Percentiles rank a stretch among this genome's conserved stretches.
Evolutionary conservation across 1,140 invertebrate species (phyloP).

Genomic region (Euwallacea similis): DNA sequence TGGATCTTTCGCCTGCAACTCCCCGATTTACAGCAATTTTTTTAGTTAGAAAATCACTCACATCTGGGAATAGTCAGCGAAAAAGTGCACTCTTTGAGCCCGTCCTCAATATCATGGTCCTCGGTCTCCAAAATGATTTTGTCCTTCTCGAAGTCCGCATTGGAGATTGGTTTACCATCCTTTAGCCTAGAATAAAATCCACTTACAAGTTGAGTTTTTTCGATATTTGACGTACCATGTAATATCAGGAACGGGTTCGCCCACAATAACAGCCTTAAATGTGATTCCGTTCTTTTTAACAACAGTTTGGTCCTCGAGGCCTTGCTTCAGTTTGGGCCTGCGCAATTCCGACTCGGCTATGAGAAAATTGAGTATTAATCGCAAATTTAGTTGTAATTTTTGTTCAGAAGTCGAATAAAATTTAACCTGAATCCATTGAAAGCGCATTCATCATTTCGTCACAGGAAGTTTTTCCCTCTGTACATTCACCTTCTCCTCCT

Average conservation of each 20-base stretch:
- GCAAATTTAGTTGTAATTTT: too few species aligned
- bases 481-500: too few species aligned
- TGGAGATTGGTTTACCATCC: slow-evolving; percentile 56
- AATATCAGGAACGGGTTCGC: slow-evolving; percentile 72
- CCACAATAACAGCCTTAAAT: slow-evolving; percentile 77
- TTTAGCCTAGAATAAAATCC: slow-evolving; percentile 52
- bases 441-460: too few species aligned
- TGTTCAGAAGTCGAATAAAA: too few species aligned
- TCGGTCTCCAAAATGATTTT: slow-evolving; percentile 58
- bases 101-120: slow-evolving; percentile 69
- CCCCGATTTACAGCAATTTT: not conserved
- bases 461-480: too few species aligned
- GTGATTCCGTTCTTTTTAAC: slow-evolving; percentile 70
- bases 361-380: slow-evolving; percentile 12
- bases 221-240: slow-evolving; percentile 56
- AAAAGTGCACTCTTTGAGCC: slow-evolving; percentile 73
- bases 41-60: slow-evolving; percentile 38
- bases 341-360: slow-evolving; percentile 72
- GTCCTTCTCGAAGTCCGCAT: slow-evolving; percentile 52
- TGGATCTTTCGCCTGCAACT: slow-evolving; percentile 63
- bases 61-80: slow-evolving; percentile 68
- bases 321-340: slow-evolving; percentile 71
- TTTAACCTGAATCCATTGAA: too few species aligned
- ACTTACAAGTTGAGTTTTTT: not conserved
- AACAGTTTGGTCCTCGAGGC: slow-evolving; percentile 66